These are phyloP conservation scores for Euphydryas editha DNA, from an alignment of 2,888 invertebrate species.

Conservation along the genomic window DNA sequence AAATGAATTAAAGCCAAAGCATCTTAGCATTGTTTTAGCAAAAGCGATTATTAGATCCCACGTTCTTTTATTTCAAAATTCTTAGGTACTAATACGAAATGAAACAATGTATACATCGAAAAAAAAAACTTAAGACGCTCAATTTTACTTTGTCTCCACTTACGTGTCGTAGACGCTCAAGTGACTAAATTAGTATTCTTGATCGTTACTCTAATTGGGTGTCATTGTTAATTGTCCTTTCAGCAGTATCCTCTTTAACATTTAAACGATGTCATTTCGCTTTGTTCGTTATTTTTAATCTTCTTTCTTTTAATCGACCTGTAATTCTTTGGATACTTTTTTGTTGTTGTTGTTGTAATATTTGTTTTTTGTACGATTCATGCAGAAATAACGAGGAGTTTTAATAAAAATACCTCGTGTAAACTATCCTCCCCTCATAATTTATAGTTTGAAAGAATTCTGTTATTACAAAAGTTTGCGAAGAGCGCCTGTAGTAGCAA, in stretches of 20 bases:
- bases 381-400: conserved; percentile 32
- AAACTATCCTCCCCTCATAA: conserved; percentile 46
- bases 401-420: conserved; percentile 41
- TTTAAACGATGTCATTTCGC: conserved; percentile 35
- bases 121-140: conserved; percentile 43
- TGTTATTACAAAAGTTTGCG: conserved; percentile 47
- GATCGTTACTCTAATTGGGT: conserved; percentile 63
- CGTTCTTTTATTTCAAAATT: not conserved
- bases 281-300: conserved; percentile 6
- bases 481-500: conserved; percentile 37
- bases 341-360: not conserved
- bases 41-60: not conserved
- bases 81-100: not conserved
- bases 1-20: not conserved
- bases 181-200: conserved; percentile 62
- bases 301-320: not conserved
- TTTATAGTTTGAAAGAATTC: conserved; percentile 47
- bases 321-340: not conserved
- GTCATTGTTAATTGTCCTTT: conserved; percentile 53
- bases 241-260: conserved; percentile 42
- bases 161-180: conserved; percentile 56
- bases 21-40: not conserved
- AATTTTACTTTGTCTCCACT: conserved; percentile 59
- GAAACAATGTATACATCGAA: not conserved
- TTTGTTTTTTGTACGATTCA: conserved; percentile 7